Evolutionary conservation across 2,113 vertebrate species (phyloP).

Genomic region (Scophthalmus maximus): DNA sequence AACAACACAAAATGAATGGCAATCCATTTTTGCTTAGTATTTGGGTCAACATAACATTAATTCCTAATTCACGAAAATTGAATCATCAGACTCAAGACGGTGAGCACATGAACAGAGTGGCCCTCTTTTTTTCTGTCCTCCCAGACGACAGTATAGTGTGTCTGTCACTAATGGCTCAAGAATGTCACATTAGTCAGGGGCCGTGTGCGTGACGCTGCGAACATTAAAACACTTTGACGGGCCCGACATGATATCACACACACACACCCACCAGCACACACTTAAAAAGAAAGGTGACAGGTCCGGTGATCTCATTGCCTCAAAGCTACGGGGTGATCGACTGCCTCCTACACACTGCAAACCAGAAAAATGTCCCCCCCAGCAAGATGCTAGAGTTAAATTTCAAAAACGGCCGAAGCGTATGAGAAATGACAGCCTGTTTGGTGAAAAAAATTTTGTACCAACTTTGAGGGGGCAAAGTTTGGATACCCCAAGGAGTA

Average conservation of each 20-base stretch:
- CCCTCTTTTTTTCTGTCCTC: not conserved
- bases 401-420: slow-evolving; percentile 66
- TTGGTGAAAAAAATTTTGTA: slow-evolving; percentile 3
- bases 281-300: slow-evolving; percentile 65
- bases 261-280: slow-evolving; percentile 20
- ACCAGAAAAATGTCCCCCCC: slow-evolving; percentile 63
- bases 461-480: not conserved
- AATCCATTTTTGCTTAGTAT: too few species aligned
- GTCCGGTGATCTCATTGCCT: slow-evolving; percentile 77
- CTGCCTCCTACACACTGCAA: slow-evolving; percentile 65
- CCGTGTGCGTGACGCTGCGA: slow-evolving; percentile 64
- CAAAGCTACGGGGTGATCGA: slow-evolving; percentile 68
- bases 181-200: slow-evolving; percentile 82
- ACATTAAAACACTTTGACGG: slow-evolving; percentile 77
- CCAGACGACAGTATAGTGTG: slow-evolving; percentile 66
- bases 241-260: slow-evolving; percentile 73
- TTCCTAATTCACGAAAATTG: too few species aligned
- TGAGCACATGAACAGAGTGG: not conserved
- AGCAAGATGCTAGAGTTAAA: slow-evolving; percentile 61
- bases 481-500: slow-evolving; percentile 11
- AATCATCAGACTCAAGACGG: too few species aligned
- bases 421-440: slow-evolving; percentile 29
- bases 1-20: too few species aligned
- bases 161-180: slow-evolving; percentile 81
- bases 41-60: too few species aligned